Base-by-base conservation (phyloP, 1,140 invertebrate genomes). In the Bombus impatiens region DNA sequence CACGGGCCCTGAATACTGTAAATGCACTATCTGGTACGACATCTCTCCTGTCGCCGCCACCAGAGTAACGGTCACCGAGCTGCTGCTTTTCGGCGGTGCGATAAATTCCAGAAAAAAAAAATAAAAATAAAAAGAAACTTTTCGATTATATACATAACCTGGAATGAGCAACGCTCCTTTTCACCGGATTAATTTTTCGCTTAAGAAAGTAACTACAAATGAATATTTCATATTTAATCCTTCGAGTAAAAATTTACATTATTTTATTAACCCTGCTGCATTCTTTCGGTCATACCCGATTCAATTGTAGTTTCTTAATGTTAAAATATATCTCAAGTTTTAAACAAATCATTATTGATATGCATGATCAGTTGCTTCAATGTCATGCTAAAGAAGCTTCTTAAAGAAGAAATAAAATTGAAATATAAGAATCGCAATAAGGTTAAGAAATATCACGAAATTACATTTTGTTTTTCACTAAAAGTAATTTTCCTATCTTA, bases 21-120 rank as follows among this genome's bases (percentile, higher is more conserved):
- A 99, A 99, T 99, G 98, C 98, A 99, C 98, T 98, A 98, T 99
- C 98, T 99, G 98, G 98, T 99, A 99, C 98, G 98, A 98, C 98
- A 98, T 97, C 97, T 95, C 95, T 94, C 92, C 95, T 95, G 94
- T 94, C 94, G 90, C 90, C 92, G 90, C 94, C 95, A 94, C 94
- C 94, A 92, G 78, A 80, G 76, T 82, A 79, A 88, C 78, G 59
- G 79, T 80, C 84, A 70, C 25, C 78, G 53, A 81, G 84, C 67
- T 79, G 84, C 84, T 86, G 78, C 78, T 86, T 81, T 75, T 86
- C 78, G 68, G 68, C 78, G 70, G 68, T 74, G 78, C 57, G 32
- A 74, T 57, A 59, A 18, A 62, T 15, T 35, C 8, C 2, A 42
- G 28, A 76, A 44, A 44, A 18, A 22, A 12, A 37, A 82, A 15